Conservation (phyloP, 2,888 invertebrate genomes). For the Julus scanicus region DNA sequence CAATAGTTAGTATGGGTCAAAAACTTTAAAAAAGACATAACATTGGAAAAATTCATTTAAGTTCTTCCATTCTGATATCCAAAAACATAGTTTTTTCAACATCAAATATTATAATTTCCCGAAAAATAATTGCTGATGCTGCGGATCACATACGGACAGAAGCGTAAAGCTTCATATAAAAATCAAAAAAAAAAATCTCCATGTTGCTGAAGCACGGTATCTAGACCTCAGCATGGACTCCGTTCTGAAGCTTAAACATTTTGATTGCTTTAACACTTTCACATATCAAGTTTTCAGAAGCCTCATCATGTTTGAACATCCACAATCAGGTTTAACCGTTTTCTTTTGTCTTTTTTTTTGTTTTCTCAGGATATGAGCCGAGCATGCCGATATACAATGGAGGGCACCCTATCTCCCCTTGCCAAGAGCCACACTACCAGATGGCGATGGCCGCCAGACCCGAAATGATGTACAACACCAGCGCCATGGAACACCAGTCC, state of each 20-base stretch:
- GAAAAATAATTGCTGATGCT: neutral
- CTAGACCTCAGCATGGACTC: neutral
- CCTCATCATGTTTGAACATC: neutral
- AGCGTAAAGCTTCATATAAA: neutral
- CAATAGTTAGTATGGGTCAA: too few species aligned
- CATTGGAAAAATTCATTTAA: too few species aligned
- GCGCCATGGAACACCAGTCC: conserved; percentile 10
- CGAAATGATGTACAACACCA: neutral
- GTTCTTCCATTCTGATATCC: too few species aligned
- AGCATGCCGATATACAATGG: neutral
- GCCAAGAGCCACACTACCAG: neutral
- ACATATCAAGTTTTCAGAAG: neutral
- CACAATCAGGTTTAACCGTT: neutral
- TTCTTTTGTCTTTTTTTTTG: neutral
- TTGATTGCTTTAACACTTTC: neutral
- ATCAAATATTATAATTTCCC: neutral
- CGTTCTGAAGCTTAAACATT: neutral
- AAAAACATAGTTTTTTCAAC: too few species aligned
- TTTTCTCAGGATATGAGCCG: conserved; percentile 18
- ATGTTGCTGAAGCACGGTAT: neutral
- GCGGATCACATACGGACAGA: neutral
- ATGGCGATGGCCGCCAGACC: neutral
- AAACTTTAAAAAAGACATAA: too few species aligned
- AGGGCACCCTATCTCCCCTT: neutral
- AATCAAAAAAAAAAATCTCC: too few species aligned